phyloP scores from a whole-genome alignment of 2,888 invertebrate genomes.

The Synanthedon andrenaeformis region DNA sequence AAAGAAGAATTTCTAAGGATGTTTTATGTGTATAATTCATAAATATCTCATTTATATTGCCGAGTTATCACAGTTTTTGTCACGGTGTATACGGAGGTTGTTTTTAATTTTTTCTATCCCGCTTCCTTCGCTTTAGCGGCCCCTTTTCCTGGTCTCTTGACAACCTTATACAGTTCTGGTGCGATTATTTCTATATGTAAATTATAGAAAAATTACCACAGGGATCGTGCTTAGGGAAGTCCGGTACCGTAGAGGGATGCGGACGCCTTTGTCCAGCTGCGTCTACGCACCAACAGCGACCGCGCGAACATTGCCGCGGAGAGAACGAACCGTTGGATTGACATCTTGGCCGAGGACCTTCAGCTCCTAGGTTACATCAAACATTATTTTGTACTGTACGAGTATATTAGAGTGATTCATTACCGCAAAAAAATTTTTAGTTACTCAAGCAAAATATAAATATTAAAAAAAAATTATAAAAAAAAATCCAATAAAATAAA shows the following conservation, averaged over 20 bases:
- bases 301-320: slow-evolving; percentile 79
- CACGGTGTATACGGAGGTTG: too few species aligned
- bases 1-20: too few species aligned
- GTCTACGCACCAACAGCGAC: slow-evolving; percentile 88
- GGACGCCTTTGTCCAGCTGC: slow-evolving; percentile 71
- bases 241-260: slow-evolving; percentile 17
- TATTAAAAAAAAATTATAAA: too few species aligned
- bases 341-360: slow-evolving; percentile 73
- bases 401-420: not conserved
- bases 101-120: not conserved
- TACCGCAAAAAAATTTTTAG: not conserved
- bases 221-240: slow-evolving; percentile 27
- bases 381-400: not conserved
- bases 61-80: too few species aligned
- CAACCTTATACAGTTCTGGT: slow-evolving; percentile 24
- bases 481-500: too few species aligned
- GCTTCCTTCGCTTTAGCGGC: not conserved
- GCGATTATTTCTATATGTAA: too few species aligned
- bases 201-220: slow-evolving; percentile 28
- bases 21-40: too few species aligned
- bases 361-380: slow-evolving; percentile 22
- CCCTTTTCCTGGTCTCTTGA: slow-evolving; percentile 13
- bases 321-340: slow-evolving; percentile 77
- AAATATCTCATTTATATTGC: too few species aligned
- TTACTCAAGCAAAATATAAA: too few species aligned